phyloP scores from a whole-genome alignment of 2,113 vertebrate species.

The Lepus europaeus region DNA sequence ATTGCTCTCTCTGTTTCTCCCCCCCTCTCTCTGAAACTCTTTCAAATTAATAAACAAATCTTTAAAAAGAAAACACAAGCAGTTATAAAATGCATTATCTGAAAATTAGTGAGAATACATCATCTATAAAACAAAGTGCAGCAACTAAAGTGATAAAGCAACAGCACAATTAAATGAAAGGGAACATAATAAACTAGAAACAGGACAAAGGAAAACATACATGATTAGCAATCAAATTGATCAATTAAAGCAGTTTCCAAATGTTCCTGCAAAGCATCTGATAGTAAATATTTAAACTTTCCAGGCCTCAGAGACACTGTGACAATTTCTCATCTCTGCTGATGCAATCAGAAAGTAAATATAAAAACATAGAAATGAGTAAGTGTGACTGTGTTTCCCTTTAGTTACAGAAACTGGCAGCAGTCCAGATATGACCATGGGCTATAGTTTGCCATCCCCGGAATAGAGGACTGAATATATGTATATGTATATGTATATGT shows the following conservation, averaged over 20 bases:
- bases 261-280: background rate
- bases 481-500: too few species aligned
- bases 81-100: background rate
- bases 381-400: background rate
- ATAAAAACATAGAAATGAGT: background rate
- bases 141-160: background rate
- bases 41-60: too few species aligned
- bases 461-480: background rate
- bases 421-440: background rate
- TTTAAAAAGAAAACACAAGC: background rate
- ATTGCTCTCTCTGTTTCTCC: too few species aligned
- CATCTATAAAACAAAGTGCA: background rate
- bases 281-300: background rate
- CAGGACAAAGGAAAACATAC: background rate
- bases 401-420: background rate
- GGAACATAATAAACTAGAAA: background rate
- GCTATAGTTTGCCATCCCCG: background rate
- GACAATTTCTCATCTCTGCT: background rate
- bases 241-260: background rate
- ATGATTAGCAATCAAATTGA: background rate
- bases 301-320: background rate
- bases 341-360: background rate
- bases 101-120: background rate
- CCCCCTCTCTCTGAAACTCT: too few species aligned
- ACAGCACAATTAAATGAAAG: conserved; percentile 32